Conservation (phyloP, 1,140 invertebrate species). For the Drosophila pandora region DNA sequence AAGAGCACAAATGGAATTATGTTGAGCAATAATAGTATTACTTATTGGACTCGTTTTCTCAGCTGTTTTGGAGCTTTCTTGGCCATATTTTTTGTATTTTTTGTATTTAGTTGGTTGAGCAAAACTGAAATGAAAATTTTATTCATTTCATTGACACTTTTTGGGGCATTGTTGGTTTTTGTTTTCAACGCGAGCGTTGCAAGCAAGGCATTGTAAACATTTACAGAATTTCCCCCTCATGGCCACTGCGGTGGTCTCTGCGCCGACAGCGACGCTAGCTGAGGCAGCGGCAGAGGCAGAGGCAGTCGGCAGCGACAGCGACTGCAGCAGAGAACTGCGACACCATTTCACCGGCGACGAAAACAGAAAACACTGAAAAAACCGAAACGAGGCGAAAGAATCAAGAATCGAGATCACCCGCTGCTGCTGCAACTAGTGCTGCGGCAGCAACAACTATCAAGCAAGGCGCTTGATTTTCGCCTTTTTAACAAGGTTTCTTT, state of each 20-base stretch:
- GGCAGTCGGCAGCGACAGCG: constrained; percentile 18
- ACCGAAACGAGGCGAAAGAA: constrained; percentile 25
- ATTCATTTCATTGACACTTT: constrained; percentile 6
- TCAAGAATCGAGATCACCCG: constrained; percentile 42
- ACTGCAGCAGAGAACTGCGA: constrained; percentile 30
- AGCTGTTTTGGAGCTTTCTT: constrained; percentile 40
- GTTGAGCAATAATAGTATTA: constrained; percentile 38
- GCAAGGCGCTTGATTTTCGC: constrained; percentile 2
- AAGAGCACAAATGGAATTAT: constrained; percentile 70
- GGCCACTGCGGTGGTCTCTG: constrained; percentile 62
- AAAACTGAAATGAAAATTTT: neutral
- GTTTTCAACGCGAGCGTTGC: constrained; percentile 18
- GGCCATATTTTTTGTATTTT: constrained; percentile 2
- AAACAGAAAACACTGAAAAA: constrained; percentile 8
- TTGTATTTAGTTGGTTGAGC: neutral
- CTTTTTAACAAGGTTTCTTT: constrained; percentile 17
- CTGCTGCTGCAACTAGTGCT: constrained; percentile 31
- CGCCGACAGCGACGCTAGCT: constrained; percentile 12
- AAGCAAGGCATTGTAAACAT: constrained; percentile 65
- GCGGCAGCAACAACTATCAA: constrained; percentile 9
- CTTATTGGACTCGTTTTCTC: constrained; percentile 41
- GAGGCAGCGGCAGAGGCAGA: constrained; percentile 15
- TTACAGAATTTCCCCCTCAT: constrained; percentile 53
- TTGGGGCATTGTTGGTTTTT: constrained; percentile 7
- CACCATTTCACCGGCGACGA: constrained; percentile 56